Evolutionary conservation across 1,140 invertebrate genomes (phyloP).

Genomic region (Trialeurodes vaporariorum): DNA sequence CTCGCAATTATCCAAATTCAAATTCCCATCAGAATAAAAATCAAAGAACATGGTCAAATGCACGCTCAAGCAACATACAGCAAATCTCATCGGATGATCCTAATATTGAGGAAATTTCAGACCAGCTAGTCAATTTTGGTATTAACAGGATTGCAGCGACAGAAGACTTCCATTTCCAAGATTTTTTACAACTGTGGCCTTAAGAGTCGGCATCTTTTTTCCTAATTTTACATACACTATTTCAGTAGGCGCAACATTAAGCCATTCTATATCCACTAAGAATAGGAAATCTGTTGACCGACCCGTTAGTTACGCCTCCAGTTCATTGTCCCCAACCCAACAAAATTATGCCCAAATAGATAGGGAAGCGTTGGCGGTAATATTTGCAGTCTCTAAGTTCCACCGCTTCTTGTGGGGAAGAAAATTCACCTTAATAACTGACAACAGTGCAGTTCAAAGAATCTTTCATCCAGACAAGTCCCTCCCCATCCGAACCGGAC

Average conservation of each 20-base stretch:
- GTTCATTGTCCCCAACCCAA: neutral
- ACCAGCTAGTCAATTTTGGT: too few relatives aligned
- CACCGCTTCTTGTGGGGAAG: neutral
- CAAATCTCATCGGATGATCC: too few relatives aligned
- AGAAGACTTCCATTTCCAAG: too few relatives aligned
- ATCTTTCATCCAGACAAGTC: neutral
- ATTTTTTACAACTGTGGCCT: neutral
- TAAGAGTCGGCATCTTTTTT: neutral
- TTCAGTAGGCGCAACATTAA: conserved; percentile 36
- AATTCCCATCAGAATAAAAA: too few relatives aligned
- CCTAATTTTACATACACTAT: neutral
- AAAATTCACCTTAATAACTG: neutral
- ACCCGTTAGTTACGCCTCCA: neutral
- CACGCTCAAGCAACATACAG: too few relatives aligned
- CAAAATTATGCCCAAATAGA: neutral
- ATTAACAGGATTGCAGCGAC: too few relatives aligned
- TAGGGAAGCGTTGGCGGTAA: neutral
- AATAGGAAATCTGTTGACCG: conserved; percentile 22
- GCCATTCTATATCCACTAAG: conserved; percentile 29
- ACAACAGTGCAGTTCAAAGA: neutral
- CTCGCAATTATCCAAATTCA: too few relatives aligned
- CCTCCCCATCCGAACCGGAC: neutral
- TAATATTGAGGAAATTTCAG: too few relatives aligned
- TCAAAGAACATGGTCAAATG: too few relatives aligned
- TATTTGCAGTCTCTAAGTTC: neutral